Conservation (phyloP, 1,140 invertebrate species). For the Brachionus paranguensis region DNA sequence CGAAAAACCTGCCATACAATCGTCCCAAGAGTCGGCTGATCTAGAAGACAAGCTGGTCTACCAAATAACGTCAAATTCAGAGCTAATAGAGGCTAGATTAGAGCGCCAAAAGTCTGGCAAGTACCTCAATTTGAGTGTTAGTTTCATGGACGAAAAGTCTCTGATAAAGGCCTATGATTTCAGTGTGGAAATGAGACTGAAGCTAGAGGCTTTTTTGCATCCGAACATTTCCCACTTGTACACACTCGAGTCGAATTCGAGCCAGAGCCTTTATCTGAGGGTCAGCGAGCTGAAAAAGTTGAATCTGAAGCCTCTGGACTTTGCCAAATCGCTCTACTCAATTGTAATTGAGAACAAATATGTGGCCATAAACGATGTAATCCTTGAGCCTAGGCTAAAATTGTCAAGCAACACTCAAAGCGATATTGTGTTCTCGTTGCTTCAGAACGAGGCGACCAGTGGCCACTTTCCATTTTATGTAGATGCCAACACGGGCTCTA, state of each 20-base stretch:
- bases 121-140: background rate
- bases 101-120: background rate
- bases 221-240: background rate
- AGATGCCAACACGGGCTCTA: background rate
- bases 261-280: background rate
- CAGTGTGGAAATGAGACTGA: background rate
- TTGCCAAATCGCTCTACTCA: background rate
- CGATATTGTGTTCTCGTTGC: background rate
- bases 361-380: background rate
- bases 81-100: background rate
- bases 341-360: conserved; percentile 13
- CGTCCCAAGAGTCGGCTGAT: background rate
- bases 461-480: conserved; percentile 12
- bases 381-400: conserved; percentile 1
- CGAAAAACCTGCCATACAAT: background rate
- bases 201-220: background rate
- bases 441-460: background rate
- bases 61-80: background rate
- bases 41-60: background rate
- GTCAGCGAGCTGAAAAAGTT: conserved; percentile 15
- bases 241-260: background rate
- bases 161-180: background rate
- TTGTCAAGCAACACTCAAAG: background rate
- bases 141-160: background rate
- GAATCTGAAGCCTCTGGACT: conserved; percentile 16